Evolutionary conservation across 2,113 vertebrate species (phyloP).

Genomic region (Vulpes lagopus): DNA sequence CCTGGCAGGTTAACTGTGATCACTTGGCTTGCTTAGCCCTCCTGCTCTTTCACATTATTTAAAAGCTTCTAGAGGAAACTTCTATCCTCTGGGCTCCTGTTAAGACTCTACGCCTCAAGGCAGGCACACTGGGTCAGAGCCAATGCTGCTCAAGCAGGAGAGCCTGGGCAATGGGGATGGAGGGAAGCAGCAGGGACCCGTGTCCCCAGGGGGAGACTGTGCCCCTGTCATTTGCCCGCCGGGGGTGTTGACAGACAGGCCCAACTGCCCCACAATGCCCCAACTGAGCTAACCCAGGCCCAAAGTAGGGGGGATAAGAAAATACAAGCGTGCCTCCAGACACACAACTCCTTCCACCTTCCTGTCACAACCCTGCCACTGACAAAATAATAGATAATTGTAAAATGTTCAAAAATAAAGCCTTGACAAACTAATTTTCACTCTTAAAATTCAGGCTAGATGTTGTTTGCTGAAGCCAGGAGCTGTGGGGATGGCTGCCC

Average conservation of each 20-base stretch:
- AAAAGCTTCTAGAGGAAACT: neutral
- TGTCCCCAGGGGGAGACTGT: neutral
- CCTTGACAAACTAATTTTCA: neutral
- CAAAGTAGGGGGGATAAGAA: neutral
- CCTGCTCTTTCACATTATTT: neutral
- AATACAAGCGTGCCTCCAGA: accelerated
- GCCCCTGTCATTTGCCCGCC: neutral
- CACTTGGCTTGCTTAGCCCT: neutral
- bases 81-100: neutral
- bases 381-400: neutral
- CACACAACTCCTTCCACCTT: no score
- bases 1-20: neutral
- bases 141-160: neutral
- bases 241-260: neutral
- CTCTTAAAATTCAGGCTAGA: neutral
- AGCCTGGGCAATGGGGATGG: neutral
- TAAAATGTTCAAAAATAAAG: neutral
- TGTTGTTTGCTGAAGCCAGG: neutral
- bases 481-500: neutral
- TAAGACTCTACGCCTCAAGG: neutral
- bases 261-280: slow-evolving; percentile 15
- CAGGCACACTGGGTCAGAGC: neutral
- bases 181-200: slow-evolving; percentile 13
- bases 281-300: neutral
- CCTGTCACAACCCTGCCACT: neutral